These are phyloP conservation scores for Bombus balteatus DNA, from an alignment of 1,140 invertebrate genomes.

Conservation along the genomic window DNA sequence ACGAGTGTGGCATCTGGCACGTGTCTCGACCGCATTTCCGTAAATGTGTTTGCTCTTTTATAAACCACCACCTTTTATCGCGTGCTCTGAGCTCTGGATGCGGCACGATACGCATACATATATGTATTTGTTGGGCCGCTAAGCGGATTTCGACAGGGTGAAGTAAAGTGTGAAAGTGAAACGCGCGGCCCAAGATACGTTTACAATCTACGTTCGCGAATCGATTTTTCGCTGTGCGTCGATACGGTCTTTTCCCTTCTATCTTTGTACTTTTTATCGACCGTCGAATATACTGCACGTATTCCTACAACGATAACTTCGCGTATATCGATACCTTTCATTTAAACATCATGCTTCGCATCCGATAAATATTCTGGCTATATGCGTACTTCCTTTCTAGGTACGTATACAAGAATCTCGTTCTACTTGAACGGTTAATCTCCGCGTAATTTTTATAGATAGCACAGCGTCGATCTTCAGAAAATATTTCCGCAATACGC, in stretches of 20 bases:
- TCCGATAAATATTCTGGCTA: not conserved
- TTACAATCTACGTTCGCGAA: not conserved
- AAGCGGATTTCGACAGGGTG: not conserved
- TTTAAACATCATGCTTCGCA: not conserved
- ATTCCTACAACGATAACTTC: not conserved
- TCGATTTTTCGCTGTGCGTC: not conserved
- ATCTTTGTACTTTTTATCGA: not conserved
- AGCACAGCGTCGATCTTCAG: not conserved
- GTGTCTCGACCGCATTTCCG: conserved; percentile 17
- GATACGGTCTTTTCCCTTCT: not conserved
- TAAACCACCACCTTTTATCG: not conserved
- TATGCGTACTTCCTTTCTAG: not conserved
- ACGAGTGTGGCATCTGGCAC: conserved; percentile 14
- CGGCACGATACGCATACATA: not conserved
- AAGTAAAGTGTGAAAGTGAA: not conserved
- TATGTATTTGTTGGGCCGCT: too few species aligned
- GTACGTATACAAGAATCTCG: not conserved
- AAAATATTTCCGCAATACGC: not conserved
- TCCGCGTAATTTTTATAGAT: not conserved
- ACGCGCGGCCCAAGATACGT: not conserved
- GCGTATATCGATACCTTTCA: not conserved
- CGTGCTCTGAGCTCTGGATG: not conserved
- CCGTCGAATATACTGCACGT: not conserved
- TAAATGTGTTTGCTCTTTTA: not conserved
- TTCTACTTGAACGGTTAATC: not conserved